phyloP scores from a whole-genome alignment of 2,113 vertebrate genomes.

The Vulpes lagopus region DNA sequence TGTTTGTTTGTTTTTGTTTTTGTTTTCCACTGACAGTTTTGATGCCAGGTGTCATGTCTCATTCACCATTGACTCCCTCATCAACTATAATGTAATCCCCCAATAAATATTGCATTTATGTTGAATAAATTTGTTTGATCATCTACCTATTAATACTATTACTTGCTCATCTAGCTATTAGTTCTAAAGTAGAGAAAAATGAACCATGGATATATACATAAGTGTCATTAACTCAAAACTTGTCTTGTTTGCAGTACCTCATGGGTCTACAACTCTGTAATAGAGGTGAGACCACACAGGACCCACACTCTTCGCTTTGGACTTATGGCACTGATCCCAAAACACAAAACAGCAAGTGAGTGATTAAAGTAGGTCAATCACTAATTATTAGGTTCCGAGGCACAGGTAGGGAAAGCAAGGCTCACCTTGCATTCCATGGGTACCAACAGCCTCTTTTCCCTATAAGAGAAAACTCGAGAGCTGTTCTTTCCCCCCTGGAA shows the following conservation, averaged over 20 bases:
- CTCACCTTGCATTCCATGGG: not conserved
- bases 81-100: not conserved
- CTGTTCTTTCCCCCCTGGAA: not conserved
- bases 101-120: not conserved
- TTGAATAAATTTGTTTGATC: not conserved
- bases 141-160: not conserved
- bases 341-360: not conserved
- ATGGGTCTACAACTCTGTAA: not conserved
- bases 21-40: not conserved
- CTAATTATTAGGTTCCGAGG: not conserved
- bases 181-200: not conserved
- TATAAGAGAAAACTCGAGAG: not conserved
- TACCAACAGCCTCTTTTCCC: not conserved
- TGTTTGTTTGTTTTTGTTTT: too few species aligned
- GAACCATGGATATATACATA: not conserved
- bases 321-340: not conserved
- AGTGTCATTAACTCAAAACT: not conserved
- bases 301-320: not conserved
- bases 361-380: not conserved
- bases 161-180: not conserved
- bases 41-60: not conserved
- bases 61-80: not conserved
- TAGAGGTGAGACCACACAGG: not conserved
- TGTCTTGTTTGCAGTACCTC: not conserved
- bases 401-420: not conserved